Percentiles rank a stretch among this genome's conserved stretches.
Conservation (phyloP, 1,140 invertebrate species). For the Chrysoperla carnea region DNA sequence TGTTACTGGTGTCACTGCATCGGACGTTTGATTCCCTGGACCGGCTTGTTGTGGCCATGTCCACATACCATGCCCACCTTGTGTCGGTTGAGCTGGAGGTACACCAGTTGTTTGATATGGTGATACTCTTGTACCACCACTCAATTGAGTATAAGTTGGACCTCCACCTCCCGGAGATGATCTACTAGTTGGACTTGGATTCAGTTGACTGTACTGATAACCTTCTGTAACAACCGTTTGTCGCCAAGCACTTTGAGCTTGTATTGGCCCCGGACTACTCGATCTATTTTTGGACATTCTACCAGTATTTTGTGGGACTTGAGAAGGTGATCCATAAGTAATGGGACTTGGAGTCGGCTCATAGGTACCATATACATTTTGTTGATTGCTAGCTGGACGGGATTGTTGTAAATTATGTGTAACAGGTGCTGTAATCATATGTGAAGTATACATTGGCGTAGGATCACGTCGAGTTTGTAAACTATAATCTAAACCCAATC, state of each 20-base stretch:
- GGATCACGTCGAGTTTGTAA: constrained; percentile 33
- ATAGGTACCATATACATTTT: constrained; percentile 44
- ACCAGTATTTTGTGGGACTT: constrained; percentile 5
- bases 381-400: constrained; percentile 44
- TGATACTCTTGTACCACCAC: constrained; percentile 35
- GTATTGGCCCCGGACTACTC: neutral
- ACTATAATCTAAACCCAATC: constrained; percentile 51
- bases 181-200: constrained; percentile 49
- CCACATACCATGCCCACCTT: neutral
- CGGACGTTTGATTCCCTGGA: neutral
- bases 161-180: constrained; percentile 34
- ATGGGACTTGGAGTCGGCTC: constrained; percentile 51
- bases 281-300: neutral
- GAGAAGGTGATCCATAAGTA: constrained; percentile 36
- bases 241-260: neutral
- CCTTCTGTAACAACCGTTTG: constrained; percentile 28
- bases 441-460: constrained; percentile 24
- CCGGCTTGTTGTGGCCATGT: neutral
- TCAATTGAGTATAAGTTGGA: constrained; percentile 72
- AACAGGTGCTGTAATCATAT: constrained; percentile 29
- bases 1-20: neutral
- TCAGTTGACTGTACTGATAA: constrained; percentile 58
- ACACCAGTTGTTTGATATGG: constrained; percentile 19
- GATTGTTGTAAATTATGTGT: constrained; percentile 21
- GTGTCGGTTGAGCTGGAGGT: constrained; percentile 4